Base-by-base conservation (phyloP, 2,797 vertebrate species). In the Champsocephalus gunnari region DNA sequence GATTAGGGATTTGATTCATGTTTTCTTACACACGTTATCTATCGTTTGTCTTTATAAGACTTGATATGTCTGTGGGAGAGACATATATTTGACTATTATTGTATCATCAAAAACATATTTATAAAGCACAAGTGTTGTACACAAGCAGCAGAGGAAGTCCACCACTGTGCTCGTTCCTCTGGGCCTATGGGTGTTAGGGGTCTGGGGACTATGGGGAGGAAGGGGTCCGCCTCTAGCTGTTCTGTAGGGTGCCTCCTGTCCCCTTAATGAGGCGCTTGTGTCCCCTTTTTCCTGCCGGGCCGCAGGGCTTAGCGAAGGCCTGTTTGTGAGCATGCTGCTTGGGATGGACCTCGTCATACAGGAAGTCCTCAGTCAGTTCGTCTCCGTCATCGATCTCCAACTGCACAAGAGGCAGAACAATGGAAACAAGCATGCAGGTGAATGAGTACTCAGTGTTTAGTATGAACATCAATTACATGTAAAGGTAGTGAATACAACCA, bases 251-350 rank as follows among this genome's bases (percentile, higher is more conserved):
- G 87, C 95, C 97, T 77, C 94, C 96, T 0, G 95, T 92, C 59
- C 96, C 96, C 75, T 96, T 98, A 87, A 99, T 99, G 66, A 99
- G 96, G 55, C 98, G 96, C 91, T 99, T 99, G 92, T 97, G 96
- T 89, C 98, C 98, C 43, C 98, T 94, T 67, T 99, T 99, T 16
- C 98, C 98, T 14, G 97, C 97, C 0, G 98, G 98, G 69, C 98
- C 98, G n/a, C 95, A 96, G 89, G 98, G 98, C 92, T 99, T 99
- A 87, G 98, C 96, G 2, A 99, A 99, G 68, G 97, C 98, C 94
- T 98, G 97, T 87, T 96, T 98, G 93, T 97, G 97, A 81, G 97
- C 96, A 0, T 98, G 97, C 72, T 99, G 97, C 89, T 98, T 98
- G 79, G 98, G 98, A 88, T 99, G 98, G 83, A 99, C 96, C 91